Conservation (phyloP, 2,888 invertebrate genomes). For the Terebella lapidaria region DNA sequence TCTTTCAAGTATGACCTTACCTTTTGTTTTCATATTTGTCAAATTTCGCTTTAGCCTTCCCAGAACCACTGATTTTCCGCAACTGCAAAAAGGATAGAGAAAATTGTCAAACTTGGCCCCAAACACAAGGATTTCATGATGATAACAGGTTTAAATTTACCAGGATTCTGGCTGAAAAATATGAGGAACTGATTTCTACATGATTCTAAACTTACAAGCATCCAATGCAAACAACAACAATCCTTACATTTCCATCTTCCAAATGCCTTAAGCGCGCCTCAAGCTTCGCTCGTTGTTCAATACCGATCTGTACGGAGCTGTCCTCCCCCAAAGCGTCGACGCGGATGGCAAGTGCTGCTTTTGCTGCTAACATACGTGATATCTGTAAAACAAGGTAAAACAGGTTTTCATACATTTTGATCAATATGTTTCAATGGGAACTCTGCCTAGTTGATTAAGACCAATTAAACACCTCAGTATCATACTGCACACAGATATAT, state of each 20-base stretch:
- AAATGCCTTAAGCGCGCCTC: constrained; percentile 70
- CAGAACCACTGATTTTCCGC: constrained; percentile 78
- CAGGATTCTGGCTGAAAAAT: background rate
- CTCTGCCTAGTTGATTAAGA: no score
- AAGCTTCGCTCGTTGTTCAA: constrained; percentile 82
- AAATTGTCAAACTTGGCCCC: background rate
- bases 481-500: no score
- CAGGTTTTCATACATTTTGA: no score
- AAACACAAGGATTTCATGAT: background rate
- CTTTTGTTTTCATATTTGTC: constrained; percentile 86
- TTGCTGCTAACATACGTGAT: constrained; percentile 94
- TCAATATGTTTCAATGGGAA: no score
- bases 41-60: constrained; percentile 78
- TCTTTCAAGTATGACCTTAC: constrained; percentile 47
- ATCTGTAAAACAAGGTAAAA: constrained; percentile 47
- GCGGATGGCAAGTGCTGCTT: constrained; percentile 85
- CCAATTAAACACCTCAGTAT: no score
- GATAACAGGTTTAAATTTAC: background rate
- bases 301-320: constrained; percentile 71
- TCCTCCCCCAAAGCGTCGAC: constrained; percentile 96
- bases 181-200: background rate
- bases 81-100: constrained; percentile 50
- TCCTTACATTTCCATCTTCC: constrained; percentile 64
- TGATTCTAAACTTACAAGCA: background rate
- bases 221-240: background rate